phyloP scores from a whole-genome alignment of 2,888 invertebrate genomes.

The Neocrepidodera transversa region DNA sequence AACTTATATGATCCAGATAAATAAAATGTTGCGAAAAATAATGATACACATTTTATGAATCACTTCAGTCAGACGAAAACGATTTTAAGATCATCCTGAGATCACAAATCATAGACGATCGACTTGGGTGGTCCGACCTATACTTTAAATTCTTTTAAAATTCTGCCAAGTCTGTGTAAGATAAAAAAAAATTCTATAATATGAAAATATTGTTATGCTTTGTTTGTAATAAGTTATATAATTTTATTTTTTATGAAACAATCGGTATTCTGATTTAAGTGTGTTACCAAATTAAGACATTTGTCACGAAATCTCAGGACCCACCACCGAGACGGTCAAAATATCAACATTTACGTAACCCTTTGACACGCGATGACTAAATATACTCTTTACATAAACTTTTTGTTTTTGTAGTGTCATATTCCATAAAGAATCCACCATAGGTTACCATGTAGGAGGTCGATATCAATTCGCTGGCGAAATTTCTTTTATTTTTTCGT shows the following conservation, averaged over 20 bases:
- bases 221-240: no score
- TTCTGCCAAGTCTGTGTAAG: no score
- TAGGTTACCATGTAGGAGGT: constrained; percentile 39
- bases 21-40: no score
- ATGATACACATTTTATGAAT: no score
- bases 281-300: constrained; percentile 1
- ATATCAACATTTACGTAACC: constrained; percentile 10
- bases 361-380: constrained; percentile 3
- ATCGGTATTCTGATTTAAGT: neutral
- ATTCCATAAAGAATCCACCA: constrained; percentile 22
- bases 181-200: no score
- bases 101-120: neutral
- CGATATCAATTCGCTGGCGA: constrained; percentile 22
- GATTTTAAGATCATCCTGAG: constrained; percentile 1
- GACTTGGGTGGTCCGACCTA: constrained; percentile 2
- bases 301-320: neutral
- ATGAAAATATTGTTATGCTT: no score
- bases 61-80: no score
- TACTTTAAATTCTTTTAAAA: neutral
- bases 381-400: constrained; percentile 2
- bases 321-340: constrained; percentile 3
- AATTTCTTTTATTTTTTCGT: constrained; percentile 12
- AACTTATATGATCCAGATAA: no score
- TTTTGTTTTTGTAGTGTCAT: constrained; percentile 17
- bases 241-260: no score